Conservation (phyloP, 2,888 invertebrate species). For the Volucella inflata region DNA sequence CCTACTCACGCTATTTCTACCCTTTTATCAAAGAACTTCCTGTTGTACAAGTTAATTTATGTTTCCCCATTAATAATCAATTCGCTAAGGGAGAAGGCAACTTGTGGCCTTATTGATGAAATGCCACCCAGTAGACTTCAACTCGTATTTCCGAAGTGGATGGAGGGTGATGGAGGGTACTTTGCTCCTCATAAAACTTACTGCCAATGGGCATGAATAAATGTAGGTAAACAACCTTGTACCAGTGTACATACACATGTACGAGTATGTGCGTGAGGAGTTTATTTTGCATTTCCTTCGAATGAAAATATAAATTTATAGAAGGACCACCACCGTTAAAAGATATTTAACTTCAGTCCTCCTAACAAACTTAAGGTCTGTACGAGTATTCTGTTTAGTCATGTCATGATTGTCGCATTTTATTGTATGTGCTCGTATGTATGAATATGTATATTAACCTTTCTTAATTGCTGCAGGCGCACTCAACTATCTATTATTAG, state of each 20-base stretch:
- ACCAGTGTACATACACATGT: not conserved
- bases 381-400: conserved; percentile 17
- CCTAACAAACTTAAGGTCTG: not conserved
- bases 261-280: not conserved
- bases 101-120: conserved; percentile 54
- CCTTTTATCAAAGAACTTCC: conserved; percentile 30
- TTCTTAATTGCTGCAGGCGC: conserved; percentile 35
- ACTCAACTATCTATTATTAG: conserved; percentile 37
- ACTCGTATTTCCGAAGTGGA: not conserved
- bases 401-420: conserved; percentile 52
- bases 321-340: not conserved
- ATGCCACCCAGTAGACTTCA: conserved; percentile 4
- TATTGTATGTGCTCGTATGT: not conserved
- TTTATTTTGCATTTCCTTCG: not conserved
- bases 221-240: not conserved
- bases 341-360: conserved; percentile 23
- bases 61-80: conserved; percentile 62
- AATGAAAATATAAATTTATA: not conserved
- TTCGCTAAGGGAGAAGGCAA: conserved; percentile 33
- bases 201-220: not conserved
- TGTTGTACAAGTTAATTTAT: conserved; percentile 53
- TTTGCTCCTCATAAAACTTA: conserved; percentile 9
- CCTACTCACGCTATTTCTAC: not conserved
- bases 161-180: not conserved
- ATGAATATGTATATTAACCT: conserved; percentile 11